Conservation (phyloP, 2,113 vertebrate genomes). For the Melanostigma gelatinosum region DNA sequence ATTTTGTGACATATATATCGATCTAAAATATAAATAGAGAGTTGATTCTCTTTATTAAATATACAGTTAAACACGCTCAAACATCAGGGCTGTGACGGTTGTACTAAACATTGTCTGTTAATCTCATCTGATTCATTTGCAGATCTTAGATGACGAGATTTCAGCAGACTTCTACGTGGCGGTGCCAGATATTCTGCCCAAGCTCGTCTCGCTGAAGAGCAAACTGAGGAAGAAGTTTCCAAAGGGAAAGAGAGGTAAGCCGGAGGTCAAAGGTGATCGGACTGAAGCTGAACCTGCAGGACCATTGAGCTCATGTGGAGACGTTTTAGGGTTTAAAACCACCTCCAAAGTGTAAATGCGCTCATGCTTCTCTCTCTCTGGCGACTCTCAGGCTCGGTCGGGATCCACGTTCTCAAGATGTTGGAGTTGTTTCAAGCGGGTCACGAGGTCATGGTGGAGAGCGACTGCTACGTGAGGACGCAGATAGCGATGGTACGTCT, state of each 20-base stretch:
- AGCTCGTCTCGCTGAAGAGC: slow-evolving; percentile 86
- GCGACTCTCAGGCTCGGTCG: slow-evolving; percentile 84
- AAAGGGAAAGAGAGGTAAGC: slow-evolving; percentile 81
- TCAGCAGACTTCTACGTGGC: slow-evolving; percentile 90
- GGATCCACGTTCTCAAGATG: slow-evolving; percentile 87
- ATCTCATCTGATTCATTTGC: slow-evolving; percentile 3
- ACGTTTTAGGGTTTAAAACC: background rate
- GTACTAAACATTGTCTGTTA: no score
- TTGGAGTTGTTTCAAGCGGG: slow-evolving; percentile 86
- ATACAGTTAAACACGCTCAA: no score
- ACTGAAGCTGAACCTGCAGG: background rate
- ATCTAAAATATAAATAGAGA: no score
- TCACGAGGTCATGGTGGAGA: slow-evolving; percentile 85
- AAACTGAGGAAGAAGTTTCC: slow-evolving; percentile 91
- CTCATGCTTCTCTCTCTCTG: background rate
- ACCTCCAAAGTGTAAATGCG: background rate
- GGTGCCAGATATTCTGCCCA: slow-evolving; percentile 87
- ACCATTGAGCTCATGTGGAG: no score
- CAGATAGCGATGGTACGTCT: slow-evolving; percentile 60
- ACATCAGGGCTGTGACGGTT: no score
- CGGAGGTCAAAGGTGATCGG: background rate
- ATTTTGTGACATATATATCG: no score
- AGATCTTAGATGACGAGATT: slow-evolving; percentile 92
- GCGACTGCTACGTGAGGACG: slow-evolving; percentile 80
- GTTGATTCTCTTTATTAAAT: no score